A percentile compares a stretch with the other conserved stretches of the same genome.
Conservation (phyloP, 2,797 vertebrate species). For the Dermochelys coriacea region DNA sequence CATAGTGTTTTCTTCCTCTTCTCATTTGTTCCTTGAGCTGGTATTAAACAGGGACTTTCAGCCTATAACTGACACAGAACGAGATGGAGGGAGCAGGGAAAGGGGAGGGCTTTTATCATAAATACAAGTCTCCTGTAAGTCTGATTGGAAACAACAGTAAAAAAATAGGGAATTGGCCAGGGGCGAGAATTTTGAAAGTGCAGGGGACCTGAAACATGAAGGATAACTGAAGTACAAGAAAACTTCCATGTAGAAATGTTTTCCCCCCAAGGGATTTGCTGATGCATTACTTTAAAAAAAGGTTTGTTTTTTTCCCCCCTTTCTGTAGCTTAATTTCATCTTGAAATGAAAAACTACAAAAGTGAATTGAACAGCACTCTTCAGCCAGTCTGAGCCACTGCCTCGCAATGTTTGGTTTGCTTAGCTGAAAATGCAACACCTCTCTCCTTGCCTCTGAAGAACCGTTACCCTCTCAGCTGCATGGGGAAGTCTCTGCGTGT, state of each 20-base stretch:
- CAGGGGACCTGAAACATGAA: not conserved
- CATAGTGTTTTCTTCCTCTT: not conserved
- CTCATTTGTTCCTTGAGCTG: not conserved
- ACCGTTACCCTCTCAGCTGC: not conserved
- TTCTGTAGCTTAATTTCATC: constrained; percentile 68
- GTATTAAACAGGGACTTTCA: not conserved
- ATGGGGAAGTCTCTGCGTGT: not conserved
- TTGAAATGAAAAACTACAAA: constrained; percentile 62
- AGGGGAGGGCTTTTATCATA: constrained; percentile 25
- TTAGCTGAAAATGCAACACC: not conserved
- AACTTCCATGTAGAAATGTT: constrained; percentile 42
- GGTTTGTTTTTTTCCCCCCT: not conserved
- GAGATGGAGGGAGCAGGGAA: rapidly evolving
- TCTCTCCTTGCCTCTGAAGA: not conserved
- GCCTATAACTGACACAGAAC: not conserved
- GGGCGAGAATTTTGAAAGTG: not conserved
- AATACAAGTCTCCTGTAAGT: constrained; percentile 16
- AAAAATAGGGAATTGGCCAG: not conserved
- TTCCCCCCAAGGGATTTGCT: constrained; percentile 59
- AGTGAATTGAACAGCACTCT: constrained; percentile 51
- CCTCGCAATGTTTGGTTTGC: not conserved
- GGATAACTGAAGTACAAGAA: constrained; percentile 60
- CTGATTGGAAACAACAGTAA: constrained; percentile 35
- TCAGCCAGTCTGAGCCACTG: rapidly evolving
- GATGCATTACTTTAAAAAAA: constrained; percentile 62